Base-by-base conservation (phyloP, 2,888 invertebrate species). In the Harpagoxenus sublaevis region DNA sequence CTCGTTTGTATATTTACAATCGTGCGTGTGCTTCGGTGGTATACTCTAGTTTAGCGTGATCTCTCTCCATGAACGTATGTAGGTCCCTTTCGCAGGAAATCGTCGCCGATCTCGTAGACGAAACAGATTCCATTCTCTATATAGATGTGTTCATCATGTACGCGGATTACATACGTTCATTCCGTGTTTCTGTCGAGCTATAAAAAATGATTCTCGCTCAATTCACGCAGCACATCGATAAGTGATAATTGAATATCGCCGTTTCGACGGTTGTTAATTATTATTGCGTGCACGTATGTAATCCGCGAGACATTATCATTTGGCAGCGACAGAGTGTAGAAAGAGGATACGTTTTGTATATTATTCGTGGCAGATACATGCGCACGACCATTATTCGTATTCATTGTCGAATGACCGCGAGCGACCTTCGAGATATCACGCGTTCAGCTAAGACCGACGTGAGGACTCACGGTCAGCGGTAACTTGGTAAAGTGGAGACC, bases 401-500 rank as follows among this genome's bases (percentile, higher is more conserved):
- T 73, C 23, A 35, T 48, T 79, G 57, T 57, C 35, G 45, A 82
- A 63, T 63, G 82, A 77, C 51, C 77, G 60, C 77, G 60, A 15
- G 45, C 57, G 62, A 45, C 12, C 63, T 65, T 84, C 74, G 87
- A 89, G 91, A 89, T 85, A 89, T 89, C 85, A 86, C 91, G 89
- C 91, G 84, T 89, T 85, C 70, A 48, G 89, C 87, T 88, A 90
- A 89, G 87, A 90, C 88, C 87, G 85, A 90, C 88, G 89, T 91
- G 91, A 91, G 83, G 77, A 81, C 86, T 86, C 85, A 81, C 81
- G 79, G 83, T 73, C 66, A 77, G 87, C 87, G 87, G 84, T 84
- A 85, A 82, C 87, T 89, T 90, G 90, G 90, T 89, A 90, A 86
- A 93, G 94, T 94, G 94, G 93, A 93, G 94, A 93, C 94, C 94